Evolutionary conservation across 2,797 vertebrate species (phyloP).

Genomic region (Numenius phaeopus): DNA sequence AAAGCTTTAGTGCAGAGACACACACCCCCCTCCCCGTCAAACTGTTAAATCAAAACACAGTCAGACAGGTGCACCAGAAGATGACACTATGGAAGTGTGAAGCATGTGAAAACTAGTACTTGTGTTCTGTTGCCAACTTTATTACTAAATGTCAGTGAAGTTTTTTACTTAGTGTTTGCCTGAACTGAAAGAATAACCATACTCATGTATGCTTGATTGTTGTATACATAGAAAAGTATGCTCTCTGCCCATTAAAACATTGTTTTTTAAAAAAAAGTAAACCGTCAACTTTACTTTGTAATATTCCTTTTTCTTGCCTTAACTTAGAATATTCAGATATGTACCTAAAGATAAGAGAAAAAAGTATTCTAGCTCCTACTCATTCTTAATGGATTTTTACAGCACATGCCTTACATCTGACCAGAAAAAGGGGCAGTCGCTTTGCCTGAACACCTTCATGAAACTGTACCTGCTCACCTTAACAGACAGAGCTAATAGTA

Average conservation of each 20-base stretch:
- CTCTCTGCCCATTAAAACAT: not conserved
- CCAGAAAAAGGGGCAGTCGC: not conserved
- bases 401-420: not conserved
- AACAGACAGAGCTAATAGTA: not conserved
- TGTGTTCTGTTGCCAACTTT: no score
- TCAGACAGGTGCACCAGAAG: not conserved
- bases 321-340: not conserved
- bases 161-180: not conserved
- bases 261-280: not conserved
- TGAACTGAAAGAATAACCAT: not conserved
- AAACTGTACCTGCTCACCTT: not conserved
- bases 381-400: not conserved
- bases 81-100: not conserved
- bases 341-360: not conserved
- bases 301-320: not conserved
- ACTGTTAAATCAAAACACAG: not conserved
- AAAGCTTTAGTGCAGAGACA: not conserved
- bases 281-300: not conserved
- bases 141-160: not conserved
- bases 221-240: fast-evolving
- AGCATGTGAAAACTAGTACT: not conserved
- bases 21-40: no score
- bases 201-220: fast-evolving
- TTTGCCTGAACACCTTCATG: not conserved
- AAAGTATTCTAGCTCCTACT: not conserved